These are phyloP conservation scores for Gasteruption jaculator DNA, from an alignment of 2,888 invertebrate genomes.

Conservation along the genomic window DNA sequence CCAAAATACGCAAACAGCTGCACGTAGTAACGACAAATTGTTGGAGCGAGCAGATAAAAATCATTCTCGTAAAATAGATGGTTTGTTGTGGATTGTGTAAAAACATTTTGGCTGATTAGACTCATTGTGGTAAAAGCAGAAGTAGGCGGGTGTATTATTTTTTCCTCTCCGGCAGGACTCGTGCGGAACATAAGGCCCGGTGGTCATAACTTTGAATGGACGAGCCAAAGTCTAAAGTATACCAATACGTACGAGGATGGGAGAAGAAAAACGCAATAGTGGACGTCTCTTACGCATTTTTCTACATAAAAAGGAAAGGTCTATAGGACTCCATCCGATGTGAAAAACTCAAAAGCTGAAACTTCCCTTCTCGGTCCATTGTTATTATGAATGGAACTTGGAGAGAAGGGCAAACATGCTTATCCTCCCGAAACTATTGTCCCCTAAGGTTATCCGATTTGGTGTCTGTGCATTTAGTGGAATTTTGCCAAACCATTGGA, in stretches of 20 bases:
- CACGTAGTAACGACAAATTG: too few species aligned
- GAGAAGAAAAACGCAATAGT: slow-evolving; percentile 8
- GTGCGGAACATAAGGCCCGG: slow-evolving; percentile 29
- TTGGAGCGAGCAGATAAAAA: slow-evolving; percentile 28
- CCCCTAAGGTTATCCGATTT: slow-evolving; percentile 47
- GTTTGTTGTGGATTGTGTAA: slow-evolving; percentile 43
- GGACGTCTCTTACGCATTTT: slow-evolving; percentile 13
- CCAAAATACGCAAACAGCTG: too few species aligned
- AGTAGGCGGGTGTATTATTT: slow-evolving; percentile 22
- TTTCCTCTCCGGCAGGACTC: slow-evolving; percentile 18
- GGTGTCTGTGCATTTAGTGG: slow-evolving; percentile 27
- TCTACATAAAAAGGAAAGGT: too few species aligned
- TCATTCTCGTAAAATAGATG: slow-evolving; percentile 27
- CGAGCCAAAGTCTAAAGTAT: too few species aligned
- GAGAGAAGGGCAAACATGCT: slow-evolving; percentile 51
- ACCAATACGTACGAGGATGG: slow-evolving; percentile 11
- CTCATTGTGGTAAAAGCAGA: slow-evolving; percentile 43
- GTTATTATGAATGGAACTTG: slow-evolving; percentile 46
- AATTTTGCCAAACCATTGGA: too few species aligned
- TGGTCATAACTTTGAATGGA: slow-evolving; percentile 30
- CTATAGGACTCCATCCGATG: too few species aligned
- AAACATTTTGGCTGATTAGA: slow-evolving; percentile 45
- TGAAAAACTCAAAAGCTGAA: slow-evolving; percentile 42
- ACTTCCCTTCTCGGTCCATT: slow-evolving; percentile 37
- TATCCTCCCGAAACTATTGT: slow-evolving; percentile 49